Evolutionary conservation across 2,888 invertebrate genomes (phyloP), one percentile per base, ranked within the genome.

Genomic region (Pristionchus maxplancki): DNA sequence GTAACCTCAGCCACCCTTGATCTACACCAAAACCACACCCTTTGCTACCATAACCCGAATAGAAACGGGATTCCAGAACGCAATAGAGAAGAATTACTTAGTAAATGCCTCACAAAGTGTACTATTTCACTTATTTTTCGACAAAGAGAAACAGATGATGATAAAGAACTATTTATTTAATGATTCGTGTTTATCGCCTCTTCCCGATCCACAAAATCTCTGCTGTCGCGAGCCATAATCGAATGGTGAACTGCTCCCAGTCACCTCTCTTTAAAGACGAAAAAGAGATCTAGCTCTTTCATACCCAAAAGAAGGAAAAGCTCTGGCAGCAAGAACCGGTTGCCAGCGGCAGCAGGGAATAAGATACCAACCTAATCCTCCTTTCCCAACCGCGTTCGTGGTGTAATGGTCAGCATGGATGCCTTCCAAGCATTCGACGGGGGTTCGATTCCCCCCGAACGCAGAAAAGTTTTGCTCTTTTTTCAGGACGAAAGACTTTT

Each of bases 361-460:
- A 50, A 9, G 50, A 17, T 50, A 15, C 1, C 50, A 5, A 2
- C 50, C 50, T 50, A 17, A 50, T 50, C 50, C 11, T 5, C 17
- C 20, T 1, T 34, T 67, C 0, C 34, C 71, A 71, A 24, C 89
- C 89, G 90, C 90, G 90, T 90, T 88, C 90, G 89, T 90, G 90
- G 90, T 90, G 90, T 90, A 90, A 88, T 89, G 90, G 89, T 90
- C 85, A 90, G 90, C 90, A 90, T 90, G 89, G 90, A 90, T 90
- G 90, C 90, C 90, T 90, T 90, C 90, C 90, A 90, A 90, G 90
- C 90, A 90, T 90, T 90, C 85, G 85, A 85, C 85, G 85, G 85
- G 89, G 89, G 89, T 89, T 89, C 89, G 89, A 89, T 89, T 89
- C 89, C 89, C 89, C 89, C 89, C 89, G 89, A 87, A 89, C 89